These are phyloP conservation scores for Zaprionus gabonicus DNA, from an alignment of 1,140 invertebrate species.

Conservation along the genomic window DNA sequence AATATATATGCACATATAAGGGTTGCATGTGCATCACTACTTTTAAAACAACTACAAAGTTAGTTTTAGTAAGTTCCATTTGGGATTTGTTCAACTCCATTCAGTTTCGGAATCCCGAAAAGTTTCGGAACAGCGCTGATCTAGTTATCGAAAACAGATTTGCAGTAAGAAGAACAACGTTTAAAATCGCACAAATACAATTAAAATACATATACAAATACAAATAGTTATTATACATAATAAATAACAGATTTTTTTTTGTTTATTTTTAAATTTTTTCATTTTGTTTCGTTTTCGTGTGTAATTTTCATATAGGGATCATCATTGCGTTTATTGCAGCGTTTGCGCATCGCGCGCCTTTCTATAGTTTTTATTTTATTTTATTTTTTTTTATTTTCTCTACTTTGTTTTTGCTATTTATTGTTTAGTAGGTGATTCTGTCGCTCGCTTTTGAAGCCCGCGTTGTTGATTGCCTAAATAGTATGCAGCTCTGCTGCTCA, in stretches of 20 bases:
- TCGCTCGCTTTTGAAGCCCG: conserved; percentile 66
- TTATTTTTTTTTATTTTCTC: conserved; percentile 48
- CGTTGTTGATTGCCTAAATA: conserved; percentile 69
- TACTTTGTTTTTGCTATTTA: conserved; percentile 37
- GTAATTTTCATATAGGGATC: conserved; percentile 21
- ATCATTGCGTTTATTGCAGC: conserved; percentile 43
- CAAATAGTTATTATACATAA: conserved; percentile 66
- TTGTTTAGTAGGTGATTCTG: conserved; percentile 33
- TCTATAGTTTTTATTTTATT: conserved; percentile 16
- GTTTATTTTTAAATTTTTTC: conserved; percentile 14
- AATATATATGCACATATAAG: neutral
- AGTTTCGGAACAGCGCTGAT: conserved; percentile 4
- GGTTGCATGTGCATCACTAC: neutral
- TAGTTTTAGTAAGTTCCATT: too few species aligned
- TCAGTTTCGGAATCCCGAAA: neutral
- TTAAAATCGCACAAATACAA: conserved; percentile 48
- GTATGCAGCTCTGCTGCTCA: conserved; percentile 55
- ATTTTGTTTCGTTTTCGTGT: conserved; percentile 26
- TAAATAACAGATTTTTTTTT: conserved; percentile 68
- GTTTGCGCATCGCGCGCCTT: conserved; percentile 12
- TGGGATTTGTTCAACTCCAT: neutral
- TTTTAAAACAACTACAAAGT: too few species aligned
- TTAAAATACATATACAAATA: conserved; percentile 56
- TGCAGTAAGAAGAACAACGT: conserved; percentile 26
- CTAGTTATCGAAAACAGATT: conserved; percentile 20